Base-by-base conservation (phyloP, 2,113 vertebrate species). In the Psilopsiagon aurifrons region DNA sequence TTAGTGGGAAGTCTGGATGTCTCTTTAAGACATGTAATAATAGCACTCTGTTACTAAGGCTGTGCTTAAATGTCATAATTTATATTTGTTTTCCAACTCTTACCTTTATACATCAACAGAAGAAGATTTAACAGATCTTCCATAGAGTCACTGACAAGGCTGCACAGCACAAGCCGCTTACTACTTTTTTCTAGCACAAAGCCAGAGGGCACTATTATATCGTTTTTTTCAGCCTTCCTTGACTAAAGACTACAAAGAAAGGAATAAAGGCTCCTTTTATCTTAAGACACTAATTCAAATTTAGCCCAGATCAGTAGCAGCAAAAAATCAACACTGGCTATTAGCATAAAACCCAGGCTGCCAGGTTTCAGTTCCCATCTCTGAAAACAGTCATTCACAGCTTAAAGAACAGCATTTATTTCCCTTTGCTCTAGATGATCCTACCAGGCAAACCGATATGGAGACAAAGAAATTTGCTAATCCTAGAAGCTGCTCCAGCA, bases 131-230 rank as follows among this genome's bases (percentile, higher is more conserved):
- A 25, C 20, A 83, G 47, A 43, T 66, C 52, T 60, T 57, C 47
- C 27, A 46, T 37, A 68, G 39, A 85, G 17, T 25, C 68, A 52
- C 52, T 86, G 60, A 52, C 4, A 70, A 27, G n/a, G 9, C 67
- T 71, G 57, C 64, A 88, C 9, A 94, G 57, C 74, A 92, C 52
- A 79, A 90, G 25, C 31, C 28, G 75, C 25, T 68, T 76, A 29
- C 3, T 59, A 77, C 33, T 60, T 87, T 78, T 89, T 91, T 22
- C 83, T 46, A 91, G 67, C 83, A 83, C 57, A 86, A 96, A 95
- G 92, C 83, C 94, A 97, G 95, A 94, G 95, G 88, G 92, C 88
- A 95, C 86, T 82, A 73, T 94, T 69, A 88, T 84, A 86, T 92
- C 76, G 77, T 0, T 16, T 83, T 88, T 89, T 86, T 86, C 88